These are phyloP conservation scores for Vespertilio murinus DNA, from an alignment of 2,797 vertebrate genomes.

Conservation along the genomic window DNA sequence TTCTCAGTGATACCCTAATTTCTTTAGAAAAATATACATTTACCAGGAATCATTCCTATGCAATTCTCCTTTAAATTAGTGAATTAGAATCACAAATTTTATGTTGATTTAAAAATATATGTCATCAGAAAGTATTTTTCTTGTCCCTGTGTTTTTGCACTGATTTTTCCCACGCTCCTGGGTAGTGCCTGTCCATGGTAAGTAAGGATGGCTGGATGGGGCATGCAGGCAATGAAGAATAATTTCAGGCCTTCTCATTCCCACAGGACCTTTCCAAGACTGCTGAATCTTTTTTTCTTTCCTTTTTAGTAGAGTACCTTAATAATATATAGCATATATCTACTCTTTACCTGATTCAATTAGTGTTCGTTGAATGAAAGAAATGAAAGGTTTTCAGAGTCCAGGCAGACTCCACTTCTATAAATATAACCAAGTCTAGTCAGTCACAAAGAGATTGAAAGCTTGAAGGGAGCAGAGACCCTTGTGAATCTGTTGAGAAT, in stretches of 20 bases:
- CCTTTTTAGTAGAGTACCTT: background rate
- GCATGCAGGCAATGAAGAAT: background rate
- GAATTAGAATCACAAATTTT: background rate
- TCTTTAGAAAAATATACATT: background rate
- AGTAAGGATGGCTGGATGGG: background rate
- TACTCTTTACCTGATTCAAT: background rate
- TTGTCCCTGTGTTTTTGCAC: background rate
- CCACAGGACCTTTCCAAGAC: background rate
- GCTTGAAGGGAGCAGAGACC: background rate
- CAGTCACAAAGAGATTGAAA: background rate
- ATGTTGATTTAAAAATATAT: background rate
- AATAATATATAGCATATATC: background rate
- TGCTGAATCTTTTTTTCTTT: background rate
- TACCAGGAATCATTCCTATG: background rate
- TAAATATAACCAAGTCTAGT: background rate
- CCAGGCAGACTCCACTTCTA: background rate
- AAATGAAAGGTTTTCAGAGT: background rate
- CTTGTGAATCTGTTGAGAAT: background rate
- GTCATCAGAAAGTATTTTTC: background rate
- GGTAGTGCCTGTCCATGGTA: rapidly evolving
- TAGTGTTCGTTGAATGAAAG: background rate
- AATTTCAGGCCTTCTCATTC: background rate
- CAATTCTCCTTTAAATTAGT: background rate
- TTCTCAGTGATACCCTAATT: background rate
- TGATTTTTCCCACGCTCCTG: background rate